These are phyloP conservation scores for Slavum lentiscoides DNA, from an alignment of 2,888 invertebrate genomes.

Conservation along the genomic window DNA sequence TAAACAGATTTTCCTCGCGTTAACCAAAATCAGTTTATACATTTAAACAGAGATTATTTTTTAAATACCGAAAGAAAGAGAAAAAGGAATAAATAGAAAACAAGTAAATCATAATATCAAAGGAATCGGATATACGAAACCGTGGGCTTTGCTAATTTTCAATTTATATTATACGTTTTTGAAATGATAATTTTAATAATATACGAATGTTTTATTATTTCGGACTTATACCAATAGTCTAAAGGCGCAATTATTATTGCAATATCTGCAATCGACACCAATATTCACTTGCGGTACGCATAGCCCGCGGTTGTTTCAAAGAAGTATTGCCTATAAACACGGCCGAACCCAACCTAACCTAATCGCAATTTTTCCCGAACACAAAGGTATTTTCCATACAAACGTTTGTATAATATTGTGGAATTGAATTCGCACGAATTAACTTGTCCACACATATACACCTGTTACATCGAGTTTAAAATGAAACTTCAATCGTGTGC, in stretches of 20 bases:
- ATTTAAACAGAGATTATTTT: too few relatives aligned
- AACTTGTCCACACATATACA: neutral
- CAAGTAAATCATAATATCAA: too few relatives aligned
- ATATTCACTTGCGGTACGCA: neutral
- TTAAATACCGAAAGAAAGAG: too few relatives aligned
- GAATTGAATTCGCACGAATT: constrained; percentile 22
- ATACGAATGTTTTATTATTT: neutral
- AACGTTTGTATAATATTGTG: neutral
- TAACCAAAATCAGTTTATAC: too few relatives aligned
- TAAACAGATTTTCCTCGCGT: too few relatives aligned
- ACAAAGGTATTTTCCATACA: neutral
- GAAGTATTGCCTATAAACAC: constrained; percentile 29
- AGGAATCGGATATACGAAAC: neutral
- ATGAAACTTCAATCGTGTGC: constrained; percentile 10
- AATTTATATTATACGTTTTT: neutral
- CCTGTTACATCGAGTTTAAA: constrained; percentile 19
- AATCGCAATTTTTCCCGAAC: neutral
- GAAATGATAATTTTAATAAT: neutral
- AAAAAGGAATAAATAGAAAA: too few relatives aligned
- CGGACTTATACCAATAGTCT: neutral
- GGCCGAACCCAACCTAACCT: neutral
- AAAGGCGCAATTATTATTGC: neutral
- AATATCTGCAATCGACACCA: constrained; percentile 11
- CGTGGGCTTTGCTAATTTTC: neutral
- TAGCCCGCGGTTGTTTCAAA: neutral